Evolutionary conservation across 2,797 vertebrate genomes (phyloP).

Genomic region (Lepilemur ruficaudatus): DNA sequence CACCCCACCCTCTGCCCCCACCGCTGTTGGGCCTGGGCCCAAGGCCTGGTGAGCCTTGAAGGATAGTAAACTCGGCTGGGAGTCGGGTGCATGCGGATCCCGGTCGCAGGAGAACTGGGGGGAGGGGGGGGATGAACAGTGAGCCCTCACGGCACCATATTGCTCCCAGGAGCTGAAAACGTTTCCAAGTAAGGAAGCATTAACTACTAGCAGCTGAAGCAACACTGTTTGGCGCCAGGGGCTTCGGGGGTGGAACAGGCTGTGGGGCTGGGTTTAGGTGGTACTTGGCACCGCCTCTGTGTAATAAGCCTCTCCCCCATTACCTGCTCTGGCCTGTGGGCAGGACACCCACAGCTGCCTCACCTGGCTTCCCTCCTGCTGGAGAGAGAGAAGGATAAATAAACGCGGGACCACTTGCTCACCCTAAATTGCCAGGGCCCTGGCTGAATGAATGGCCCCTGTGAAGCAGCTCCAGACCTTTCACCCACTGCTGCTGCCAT

Average conservation of each 20-base stretch:
- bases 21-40: neutral
- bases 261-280: slow-evolving; percentile 49
- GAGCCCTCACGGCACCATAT: neutral
- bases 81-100: neutral
- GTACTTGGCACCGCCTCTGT: slow-evolving; percentile 5
- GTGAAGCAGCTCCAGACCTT: neutral
- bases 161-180: slow-evolving; percentile 57
- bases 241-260: neutral
- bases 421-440: neutral
- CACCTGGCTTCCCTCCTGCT: neutral
- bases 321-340: slow-evolving; percentile 6
- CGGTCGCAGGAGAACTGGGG: neutral
- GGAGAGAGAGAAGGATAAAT: neutral
- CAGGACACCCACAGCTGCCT: neutral
- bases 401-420: neutral
- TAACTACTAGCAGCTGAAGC: slow-evolving; percentile 75
- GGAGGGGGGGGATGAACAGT: neutral
- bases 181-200: slow-evolving; percentile 58
- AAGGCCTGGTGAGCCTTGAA: slow-evolving; percentile 28
- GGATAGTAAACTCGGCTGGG: neutral
- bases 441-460: neutral
- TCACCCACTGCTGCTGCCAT: neutral
- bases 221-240: slow-evolving; percentile 54
- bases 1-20: neutral
- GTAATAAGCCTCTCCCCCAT: neutral